Base-by-base conservation (phyloP, 2,113 vertebrate species). In the Muscicapa adusta region DNA sequence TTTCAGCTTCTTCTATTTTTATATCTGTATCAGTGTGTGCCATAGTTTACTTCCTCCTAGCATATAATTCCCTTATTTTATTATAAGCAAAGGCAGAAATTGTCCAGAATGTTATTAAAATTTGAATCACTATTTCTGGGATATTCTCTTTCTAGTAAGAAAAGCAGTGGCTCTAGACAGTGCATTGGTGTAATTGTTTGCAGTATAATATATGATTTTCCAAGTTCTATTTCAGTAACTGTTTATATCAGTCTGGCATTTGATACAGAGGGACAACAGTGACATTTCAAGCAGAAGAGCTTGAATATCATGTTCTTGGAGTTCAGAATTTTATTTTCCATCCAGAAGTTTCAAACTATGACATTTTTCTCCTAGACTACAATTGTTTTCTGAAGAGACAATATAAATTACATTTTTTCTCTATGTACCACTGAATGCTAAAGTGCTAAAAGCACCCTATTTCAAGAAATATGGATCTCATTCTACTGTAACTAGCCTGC, bases 221-320 rank as follows among this genome's bases (percentile, higher is more conserved):
- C 84, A 58, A 63, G 34, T 70, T 79, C 51, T 74, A 6, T 85
- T 94, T 96, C 57, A 42, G 24, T 76, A 43, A 34, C 34, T 73
- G 18, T 62, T 92, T 94, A 68, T 84, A 92, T 72, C 40, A 89
- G 38, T 48, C 51, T 60, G 40, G 40, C 3, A 9, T 67, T 91
- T 8, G 6, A 65, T 84, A 77, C 1, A 28, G 71, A 76, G 11
- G 1, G 22, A 58, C 26, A 87, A n/a, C 34, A 50, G 18, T 96
- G 92, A 94, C 84, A 96, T 97, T 97, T 97, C 91, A 91, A 94
- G 67, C 20, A 87, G 43, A 96, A 85, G 51, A 91, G 10, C 48
- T 78, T 95, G 66, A 94, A 94, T 94, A 93, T 25, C 23, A 38
- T 91, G 34, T 78, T 89, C 57, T 76, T 93, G 34, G 65, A 91